Base-by-base conservation (phyloP, 30 jellyfish, hydroid and myxozoan species). In the Aurelia aurita complex sp. Pacific region DNA sequence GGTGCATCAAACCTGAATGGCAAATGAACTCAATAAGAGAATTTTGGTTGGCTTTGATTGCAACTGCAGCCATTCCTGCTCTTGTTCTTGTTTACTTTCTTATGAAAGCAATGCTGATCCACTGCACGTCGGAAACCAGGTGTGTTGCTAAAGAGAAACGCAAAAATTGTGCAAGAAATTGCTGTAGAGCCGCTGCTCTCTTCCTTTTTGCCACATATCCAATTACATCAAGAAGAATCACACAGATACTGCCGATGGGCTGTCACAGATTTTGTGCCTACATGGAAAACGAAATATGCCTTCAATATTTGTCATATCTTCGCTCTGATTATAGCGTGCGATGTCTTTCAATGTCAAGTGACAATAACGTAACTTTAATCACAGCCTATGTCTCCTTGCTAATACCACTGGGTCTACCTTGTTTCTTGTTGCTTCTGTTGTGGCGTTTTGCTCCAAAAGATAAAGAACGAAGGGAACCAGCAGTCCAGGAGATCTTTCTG, bases 161-260 rank as follows among this genome's bases (percentile, higher is more conserved):
- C 70, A 23, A 51, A 9, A 15, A 42, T n/a, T 65, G 66, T 40
- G 67, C 70, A 5, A 54, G 36, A 23, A 75, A 38, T 15, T 55
- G 74, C 68, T 12, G 68, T 34, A 50, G 69, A 52, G 33, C 50
- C 19, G 69, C n/a, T 42, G 78, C 90, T n/a, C 53, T 81, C 51
- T 81, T 84, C 57, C 74, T 84, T 32, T 84, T 84, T 64, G 75
- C 70, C 23, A 84, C 94, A 29, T 84, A 84, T 33, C 87, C 94
- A 9, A 29, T 84, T 55, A 73, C 94, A 40, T 73, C 94, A 64
- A 17, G 59, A 38, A 42, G 64, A 73, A 74, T 84, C 81, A 16
- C 75, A 8, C 74, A 59, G 55, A 63, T 84, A 14, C 50, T 84
- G 54, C 94, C 94, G 43, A 32, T 66, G 8, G 16, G 73, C 74